Percentiles rank a stretch among this genome's conserved stretches.
These are phyloP conservation scores for Zaprionus ghesquierei DNA, from an alignment of 1,140 invertebrate genomes.

Conservation along the genomic window DNA sequence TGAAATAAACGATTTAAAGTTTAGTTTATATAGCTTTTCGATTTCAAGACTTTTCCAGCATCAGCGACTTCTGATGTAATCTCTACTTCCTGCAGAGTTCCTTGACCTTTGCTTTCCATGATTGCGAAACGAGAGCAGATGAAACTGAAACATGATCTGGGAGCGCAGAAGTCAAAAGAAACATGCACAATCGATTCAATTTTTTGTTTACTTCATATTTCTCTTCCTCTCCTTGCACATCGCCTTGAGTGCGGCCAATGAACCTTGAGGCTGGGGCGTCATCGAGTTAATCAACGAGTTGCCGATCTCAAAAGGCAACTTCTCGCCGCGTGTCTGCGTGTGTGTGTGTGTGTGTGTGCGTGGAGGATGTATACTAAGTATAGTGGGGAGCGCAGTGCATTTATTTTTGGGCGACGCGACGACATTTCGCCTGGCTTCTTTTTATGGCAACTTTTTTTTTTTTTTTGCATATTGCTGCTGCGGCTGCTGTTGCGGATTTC, in stretches of 20 bases:
- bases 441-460: constrained; percentile 58
- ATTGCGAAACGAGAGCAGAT: constrained; percentile 6
- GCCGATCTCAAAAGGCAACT: constrained; percentile 44
- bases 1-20: constrained; percentile 17
- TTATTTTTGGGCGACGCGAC: constrained; percentile 75
- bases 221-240: constrained; percentile 59
- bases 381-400: constrained; percentile 56
- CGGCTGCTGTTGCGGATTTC: constrained; percentile 26
- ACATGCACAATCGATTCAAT: constrained; percentile 21
- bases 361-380: constrained; percentile 52
- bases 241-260: constrained; percentile 63
- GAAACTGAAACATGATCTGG: constrained; percentile 27
- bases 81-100: neutral
- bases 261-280: constrained; percentile 62
- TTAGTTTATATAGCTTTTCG: no score
- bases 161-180: constrained; percentile 37
- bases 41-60: no score
- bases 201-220: constrained; percentile 31
- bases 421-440: constrained; percentile 54
- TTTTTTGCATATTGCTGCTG: constrained; percentile 60
- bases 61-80: no score
- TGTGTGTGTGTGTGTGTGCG: constrained; percentile 10
- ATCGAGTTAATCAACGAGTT: constrained; percentile 59
- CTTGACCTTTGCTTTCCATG: neutral
- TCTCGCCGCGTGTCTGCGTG: neutral